phyloP scores from a whole-genome alignment of 2,797 vertebrate genomes.

The Rhodeus uyekii region DNA sequence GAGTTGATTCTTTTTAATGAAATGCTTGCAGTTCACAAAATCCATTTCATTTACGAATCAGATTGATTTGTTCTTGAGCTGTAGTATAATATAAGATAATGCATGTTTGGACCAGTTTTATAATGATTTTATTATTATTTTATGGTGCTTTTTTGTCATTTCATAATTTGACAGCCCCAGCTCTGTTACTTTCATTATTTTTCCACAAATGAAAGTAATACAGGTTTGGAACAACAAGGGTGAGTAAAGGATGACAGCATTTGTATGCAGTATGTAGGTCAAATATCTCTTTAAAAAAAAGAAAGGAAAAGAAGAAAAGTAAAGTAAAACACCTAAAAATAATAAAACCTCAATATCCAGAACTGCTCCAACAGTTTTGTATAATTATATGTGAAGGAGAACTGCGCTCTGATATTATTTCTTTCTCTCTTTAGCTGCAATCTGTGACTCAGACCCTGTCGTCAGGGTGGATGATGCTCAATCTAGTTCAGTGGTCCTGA shows the following conservation, averaged over 20 bases:
- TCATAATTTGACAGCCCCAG: neutral
- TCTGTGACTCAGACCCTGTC: constrained; percentile 45
- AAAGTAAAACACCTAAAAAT: neutral
- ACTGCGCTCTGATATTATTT: constrained; percentile 3
- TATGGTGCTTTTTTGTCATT: neutral
- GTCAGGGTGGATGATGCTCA: constrained; percentile 58
- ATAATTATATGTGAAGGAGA: neutral
- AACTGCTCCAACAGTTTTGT: neutral
- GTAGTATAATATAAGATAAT: neutral
- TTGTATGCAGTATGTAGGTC: neutral
- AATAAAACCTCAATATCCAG: neutral
- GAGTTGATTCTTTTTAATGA: neutral
- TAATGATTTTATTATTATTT: neutral
- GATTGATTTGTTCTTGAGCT: neutral
- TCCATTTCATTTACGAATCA: neutral
- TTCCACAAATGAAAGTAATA: neutral
- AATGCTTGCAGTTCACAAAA: neutral
- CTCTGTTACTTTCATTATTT: neutral
- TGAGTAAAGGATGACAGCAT: neutral
- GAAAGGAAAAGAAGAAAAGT: no score
- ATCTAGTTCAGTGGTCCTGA: constrained; percentile 62
- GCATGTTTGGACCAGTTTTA: neutral
- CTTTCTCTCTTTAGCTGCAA: constrained; percentile 31
- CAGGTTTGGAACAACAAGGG: neutral
- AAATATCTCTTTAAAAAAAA: neutral